These are phyloP conservation scores for Archips crataeganus DNA, from an alignment of 2,888 invertebrate genomes.

Conservation along the genomic window DNA sequence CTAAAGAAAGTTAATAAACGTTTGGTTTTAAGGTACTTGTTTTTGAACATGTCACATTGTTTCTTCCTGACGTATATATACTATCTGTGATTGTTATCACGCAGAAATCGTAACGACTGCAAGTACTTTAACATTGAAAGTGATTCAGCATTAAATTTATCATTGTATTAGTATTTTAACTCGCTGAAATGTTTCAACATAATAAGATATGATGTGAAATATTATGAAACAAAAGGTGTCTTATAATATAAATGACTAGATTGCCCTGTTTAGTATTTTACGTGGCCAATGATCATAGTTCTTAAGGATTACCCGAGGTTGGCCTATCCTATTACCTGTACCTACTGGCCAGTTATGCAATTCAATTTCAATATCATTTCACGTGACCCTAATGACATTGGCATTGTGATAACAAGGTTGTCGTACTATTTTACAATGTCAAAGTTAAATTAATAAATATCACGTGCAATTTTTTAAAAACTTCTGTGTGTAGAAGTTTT, in stretches of 20 bases:
- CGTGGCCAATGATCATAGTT: neutral
- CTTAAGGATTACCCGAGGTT: neutral
- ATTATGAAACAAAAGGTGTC: neutral
- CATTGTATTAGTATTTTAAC: neutral
- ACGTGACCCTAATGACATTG: slow-evolving; percentile 28
- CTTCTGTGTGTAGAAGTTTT: neutral
- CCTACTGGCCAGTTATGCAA: slow-evolving; percentile 12
- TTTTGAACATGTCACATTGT: neutral
- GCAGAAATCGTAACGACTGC: neutral
- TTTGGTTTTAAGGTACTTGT: neutral
- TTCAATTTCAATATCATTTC: neutral
- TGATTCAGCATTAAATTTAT: slow-evolving; percentile 8
- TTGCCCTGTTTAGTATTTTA: neutral
- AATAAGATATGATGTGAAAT: neutral
- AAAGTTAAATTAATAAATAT: slow-evolving; percentile 7
- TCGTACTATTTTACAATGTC: slow-evolving; percentile 20
- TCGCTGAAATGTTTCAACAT: slow-evolving; percentile 2
- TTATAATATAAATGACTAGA: neutral
- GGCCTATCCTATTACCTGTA: neutral
- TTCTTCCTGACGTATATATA: neutral
- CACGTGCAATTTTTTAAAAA: neutral
- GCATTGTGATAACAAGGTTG: slow-evolving; percentile 9
- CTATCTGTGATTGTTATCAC: neutral
- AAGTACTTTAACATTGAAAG: slow-evolving; percentile 8
- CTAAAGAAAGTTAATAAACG: neutral